phyloP scores from a whole-genome alignment of 1,140 invertebrate species.

The Cecropterus lyciades region DNA sequence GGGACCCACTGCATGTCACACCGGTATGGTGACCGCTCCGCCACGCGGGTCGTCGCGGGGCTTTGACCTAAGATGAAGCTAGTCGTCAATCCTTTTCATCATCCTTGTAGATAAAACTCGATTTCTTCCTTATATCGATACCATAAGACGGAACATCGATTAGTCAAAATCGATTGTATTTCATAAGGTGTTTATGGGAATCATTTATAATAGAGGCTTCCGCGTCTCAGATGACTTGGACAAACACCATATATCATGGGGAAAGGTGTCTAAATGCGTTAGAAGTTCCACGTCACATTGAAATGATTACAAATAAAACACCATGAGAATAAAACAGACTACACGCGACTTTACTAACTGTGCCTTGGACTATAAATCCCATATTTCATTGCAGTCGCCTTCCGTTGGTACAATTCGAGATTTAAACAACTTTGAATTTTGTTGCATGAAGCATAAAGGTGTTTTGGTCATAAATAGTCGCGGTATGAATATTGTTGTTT shows the following conservation, averaged over 20 bases:
- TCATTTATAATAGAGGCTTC: slow-evolving; percentile 28
- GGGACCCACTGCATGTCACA: too few relatives aligned
- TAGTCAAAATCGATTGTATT: neutral
- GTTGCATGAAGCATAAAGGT: slow-evolving; percentile 22
- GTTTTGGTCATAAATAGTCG: slow-evolving; percentile 7
- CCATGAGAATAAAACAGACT: neutral
- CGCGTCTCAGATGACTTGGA: slow-evolving; percentile 25
- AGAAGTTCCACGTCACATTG: slow-evolving; percentile 18
- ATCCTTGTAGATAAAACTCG: neutral
- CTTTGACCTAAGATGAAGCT: neutral
- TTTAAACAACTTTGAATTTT: neutral
- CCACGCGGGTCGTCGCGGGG: too few relatives aligned
- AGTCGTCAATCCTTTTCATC: slow-evolving; percentile 19
- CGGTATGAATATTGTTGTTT: slow-evolving; percentile 34
- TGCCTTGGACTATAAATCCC: slow-evolving; percentile 1
- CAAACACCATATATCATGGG: slow-evolving; percentile 28
- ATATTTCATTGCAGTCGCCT: neutral
- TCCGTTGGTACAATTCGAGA: neutral
- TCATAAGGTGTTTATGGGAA: slow-evolving; percentile 16
- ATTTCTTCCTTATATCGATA: neutral
- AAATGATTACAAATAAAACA: slow-evolving; percentile 16
- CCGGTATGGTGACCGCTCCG: too few relatives aligned
- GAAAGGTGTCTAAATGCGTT: slow-evolving; percentile 30
- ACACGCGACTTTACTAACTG: neutral
- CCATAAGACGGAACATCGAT: slow-evolving; percentile 1